phyloP scores from a whole-genome alignment of 2,888 invertebrate genomes.

The Emmelina monodactyla region DNA sequence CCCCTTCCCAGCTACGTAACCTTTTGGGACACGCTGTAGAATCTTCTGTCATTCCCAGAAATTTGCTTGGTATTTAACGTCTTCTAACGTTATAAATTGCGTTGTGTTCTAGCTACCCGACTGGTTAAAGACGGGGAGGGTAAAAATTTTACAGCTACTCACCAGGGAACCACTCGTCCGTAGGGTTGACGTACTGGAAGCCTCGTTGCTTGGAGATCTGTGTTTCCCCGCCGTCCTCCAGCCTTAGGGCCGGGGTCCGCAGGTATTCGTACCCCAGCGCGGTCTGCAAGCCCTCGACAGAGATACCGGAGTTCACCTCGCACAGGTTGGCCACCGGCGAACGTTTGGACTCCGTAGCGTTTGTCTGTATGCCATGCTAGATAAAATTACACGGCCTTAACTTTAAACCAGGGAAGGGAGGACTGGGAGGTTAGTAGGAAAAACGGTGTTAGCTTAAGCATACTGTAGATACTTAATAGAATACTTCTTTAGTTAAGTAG shows the following conservation, averaged over 20 bases:
- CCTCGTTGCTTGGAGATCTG: constrained; percentile 80
- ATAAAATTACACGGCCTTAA: constrained; percentile 57
- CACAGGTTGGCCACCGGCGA: constrained; percentile 84
- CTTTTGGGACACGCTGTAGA: too few species aligned
- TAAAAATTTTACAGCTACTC: too few species aligned
- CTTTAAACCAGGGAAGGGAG: constrained; percentile 28
- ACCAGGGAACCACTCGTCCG: constrained; percentile 89
- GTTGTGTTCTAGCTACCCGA: too few species aligned
- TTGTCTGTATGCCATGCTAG: constrained; percentile 81
- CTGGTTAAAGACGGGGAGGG: too few species aligned
- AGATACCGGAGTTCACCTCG: constrained; percentile 76
- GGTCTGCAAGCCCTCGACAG: constrained; percentile 75
- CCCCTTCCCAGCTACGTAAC: too few species aligned
- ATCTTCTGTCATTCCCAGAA: too few species aligned
- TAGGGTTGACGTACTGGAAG: constrained; percentile 86
- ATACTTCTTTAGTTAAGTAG: too few species aligned
- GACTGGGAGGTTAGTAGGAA: constrained; percentile 22
- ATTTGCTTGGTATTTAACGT: too few species aligned
- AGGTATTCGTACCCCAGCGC: constrained; percentile 86
- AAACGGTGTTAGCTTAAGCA: not conserved
- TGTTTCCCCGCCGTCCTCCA: constrained; percentile 76
- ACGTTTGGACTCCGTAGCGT: constrained; percentile 84
- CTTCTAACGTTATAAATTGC: too few species aligned
- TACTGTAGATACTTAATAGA: too few species aligned
- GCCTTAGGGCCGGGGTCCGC: constrained; percentile 71